Conservation (phyloP, 2,888 invertebrate genomes). For the Calliopum simillimum region DNA sequence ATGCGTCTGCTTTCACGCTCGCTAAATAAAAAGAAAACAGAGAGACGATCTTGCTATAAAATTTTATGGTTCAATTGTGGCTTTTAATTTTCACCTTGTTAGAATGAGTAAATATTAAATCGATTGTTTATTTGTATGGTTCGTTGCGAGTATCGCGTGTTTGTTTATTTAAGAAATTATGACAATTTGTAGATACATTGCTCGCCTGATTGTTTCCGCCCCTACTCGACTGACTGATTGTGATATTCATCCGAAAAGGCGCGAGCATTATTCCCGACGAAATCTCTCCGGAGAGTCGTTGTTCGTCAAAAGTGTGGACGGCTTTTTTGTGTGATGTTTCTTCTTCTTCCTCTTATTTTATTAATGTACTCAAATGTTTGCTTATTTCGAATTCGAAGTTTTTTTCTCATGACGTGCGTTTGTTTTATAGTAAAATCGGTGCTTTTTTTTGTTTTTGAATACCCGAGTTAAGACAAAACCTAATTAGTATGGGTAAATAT, state of each 20-base stretch:
- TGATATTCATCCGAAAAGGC: constrained; percentile 20
- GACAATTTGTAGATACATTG: constrained; percentile 45
- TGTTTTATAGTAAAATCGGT: constrained; percentile 44
- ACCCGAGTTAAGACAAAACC: constrained; percentile 19
- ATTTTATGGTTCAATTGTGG: constrained; percentile 3
- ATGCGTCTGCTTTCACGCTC: neutral
- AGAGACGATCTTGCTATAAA: no score
- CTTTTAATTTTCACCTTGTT: constrained; percentile 20
- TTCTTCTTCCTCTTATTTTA: neutral
- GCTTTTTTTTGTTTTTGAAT: no score
- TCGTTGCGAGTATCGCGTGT: neutral
- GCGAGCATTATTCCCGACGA: neutral
- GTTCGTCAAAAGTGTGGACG: constrained; percentile 24
- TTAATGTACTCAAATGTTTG: neutral
- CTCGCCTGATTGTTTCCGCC: constrained; percentile 30
- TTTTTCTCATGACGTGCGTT: constrained; percentile 45
- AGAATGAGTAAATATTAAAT: neutral
- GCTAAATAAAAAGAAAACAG: neutral
- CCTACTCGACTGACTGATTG: constrained; percentile 17
- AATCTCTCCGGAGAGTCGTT: neutral
- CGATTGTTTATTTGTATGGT: constrained; percentile 2
- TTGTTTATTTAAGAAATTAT: constrained; percentile 55
- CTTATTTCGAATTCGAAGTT: constrained; percentile 55
- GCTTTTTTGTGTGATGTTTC: constrained; percentile 13
- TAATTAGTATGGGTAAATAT: constrained; percentile 45